Evolutionary conservation across 2,113 vertebrate genomes (phyloP).

Genomic region (Nerophis ophidion): DNA sequence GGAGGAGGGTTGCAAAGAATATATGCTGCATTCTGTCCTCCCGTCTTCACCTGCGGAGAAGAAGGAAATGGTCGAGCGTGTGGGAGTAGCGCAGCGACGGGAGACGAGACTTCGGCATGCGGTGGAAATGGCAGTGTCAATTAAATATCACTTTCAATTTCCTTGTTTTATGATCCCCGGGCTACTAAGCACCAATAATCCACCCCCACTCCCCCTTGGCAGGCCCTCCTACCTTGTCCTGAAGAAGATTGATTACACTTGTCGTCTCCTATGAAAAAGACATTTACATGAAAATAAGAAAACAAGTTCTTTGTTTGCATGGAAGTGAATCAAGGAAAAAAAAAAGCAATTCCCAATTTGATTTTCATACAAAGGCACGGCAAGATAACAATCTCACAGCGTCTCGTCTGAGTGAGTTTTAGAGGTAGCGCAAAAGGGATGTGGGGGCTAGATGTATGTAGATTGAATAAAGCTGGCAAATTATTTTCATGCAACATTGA

Average conservation of each 20-base stretch:
- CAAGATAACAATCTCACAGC: slow-evolving; percentile 58
- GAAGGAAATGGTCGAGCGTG: slow-evolving; percentile 50
- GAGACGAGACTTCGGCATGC: slow-evolving; percentile 53
- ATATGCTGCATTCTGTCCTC: slow-evolving; percentile 57
- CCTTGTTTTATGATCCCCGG: slow-evolving; percentile 81
- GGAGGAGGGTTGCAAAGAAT: slow-evolving; percentile 59
- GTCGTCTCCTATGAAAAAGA: slow-evolving; percentile 77
- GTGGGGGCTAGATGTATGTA: slow-evolving; percentile 61
- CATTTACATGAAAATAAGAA: slow-evolving; percentile 85
- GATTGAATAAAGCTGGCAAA: slow-evolving; percentile 76
- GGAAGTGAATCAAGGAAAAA: slow-evolving; percentile 67
- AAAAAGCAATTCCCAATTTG: slow-evolving; percentile 74
- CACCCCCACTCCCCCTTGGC: slow-evolving; percentile 46
- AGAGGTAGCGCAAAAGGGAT: slow-evolving; percentile 58
- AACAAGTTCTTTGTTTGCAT: slow-evolving; percentile 75
- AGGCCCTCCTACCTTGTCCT: slow-evolving; percentile 78
- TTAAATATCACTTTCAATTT: slow-evolving; percentile 86
- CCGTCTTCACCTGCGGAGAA: slow-evolving; percentile 63
- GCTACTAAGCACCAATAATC: slow-evolving; percentile 84
- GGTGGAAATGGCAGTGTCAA: slow-evolving; percentile 80
- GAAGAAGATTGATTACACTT: slow-evolving; percentile 82
- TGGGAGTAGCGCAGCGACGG: slow-evolving; percentile 38
- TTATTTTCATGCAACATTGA: slow-evolving; percentile 70
- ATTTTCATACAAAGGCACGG: slow-evolving; percentile 66
- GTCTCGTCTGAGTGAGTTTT: slow-evolving; percentile 70